A percentile compares a stretch with the other conserved stretches of the same genome.
Evolutionary conservation across 2,113 vertebrate species (phyloP).

Genomic region (Amphiprion ocellaris): DNA sequence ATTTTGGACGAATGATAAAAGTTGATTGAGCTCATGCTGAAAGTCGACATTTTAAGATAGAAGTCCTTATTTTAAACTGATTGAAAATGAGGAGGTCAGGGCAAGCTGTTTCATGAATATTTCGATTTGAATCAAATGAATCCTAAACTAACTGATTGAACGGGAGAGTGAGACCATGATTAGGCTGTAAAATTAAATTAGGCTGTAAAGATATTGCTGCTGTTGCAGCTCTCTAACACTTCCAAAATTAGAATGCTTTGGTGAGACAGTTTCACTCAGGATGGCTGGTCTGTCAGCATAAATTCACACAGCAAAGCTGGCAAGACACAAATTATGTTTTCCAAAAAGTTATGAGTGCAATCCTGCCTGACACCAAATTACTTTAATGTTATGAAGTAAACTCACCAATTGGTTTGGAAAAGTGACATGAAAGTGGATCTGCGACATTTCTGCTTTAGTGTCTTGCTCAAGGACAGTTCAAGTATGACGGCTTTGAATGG

Average conservation of each 20-base stretch:
- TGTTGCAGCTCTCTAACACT: constrained; percentile 7
- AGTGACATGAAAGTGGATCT: neutral
- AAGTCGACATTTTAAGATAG: neutral
- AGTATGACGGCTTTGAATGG: neutral
- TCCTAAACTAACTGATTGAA: neutral
- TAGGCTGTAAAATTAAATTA: neutral
- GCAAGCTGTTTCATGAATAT: neutral
- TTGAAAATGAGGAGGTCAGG: too few species aligned
- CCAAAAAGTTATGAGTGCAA: neutral
- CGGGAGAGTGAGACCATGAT: neutral
- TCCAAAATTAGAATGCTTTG: constrained; percentile 26
- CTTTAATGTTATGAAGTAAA: neutral
- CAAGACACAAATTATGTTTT: neutral
- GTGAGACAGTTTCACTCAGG: constrained; percentile 20
- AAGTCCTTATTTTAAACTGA: too few species aligned
- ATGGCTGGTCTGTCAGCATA: constrained; percentile 23
- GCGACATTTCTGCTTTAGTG: neutral
- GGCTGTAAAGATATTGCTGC: constrained; percentile 13
- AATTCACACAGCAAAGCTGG: constrained; percentile 24
- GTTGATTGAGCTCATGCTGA: too few species aligned
- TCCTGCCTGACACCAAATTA: neutral
- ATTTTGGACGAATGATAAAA: too few species aligned
- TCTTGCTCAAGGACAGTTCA: neutral
- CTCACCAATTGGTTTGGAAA: neutral
- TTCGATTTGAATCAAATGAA: neutral